Percentiles rank a stretch among this genome's conserved stretches.
Evolutionary conservation across 1,140 invertebrate genomes (phyloP).

Genomic region (Procambarus virginalis): DNA sequence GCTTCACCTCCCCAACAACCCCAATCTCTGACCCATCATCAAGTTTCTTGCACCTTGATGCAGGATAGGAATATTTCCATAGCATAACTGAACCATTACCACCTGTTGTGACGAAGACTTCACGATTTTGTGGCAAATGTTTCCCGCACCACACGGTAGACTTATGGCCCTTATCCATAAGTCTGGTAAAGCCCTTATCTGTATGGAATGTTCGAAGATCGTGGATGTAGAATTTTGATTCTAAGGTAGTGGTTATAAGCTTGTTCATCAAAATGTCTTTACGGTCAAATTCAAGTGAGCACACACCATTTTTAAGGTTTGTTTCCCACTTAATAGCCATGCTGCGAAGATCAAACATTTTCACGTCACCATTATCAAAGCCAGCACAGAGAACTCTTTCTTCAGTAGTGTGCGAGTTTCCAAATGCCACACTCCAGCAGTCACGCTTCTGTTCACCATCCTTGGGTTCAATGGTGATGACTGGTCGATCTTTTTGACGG

Average conservation of each 20-base stretch:
- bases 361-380: constrained; percentile 97
- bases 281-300: constrained; percentile 92
- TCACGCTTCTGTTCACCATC: constrained; percentile 80
- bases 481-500: constrained; percentile 86
- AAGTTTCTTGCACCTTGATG: constrained; percentile 81
- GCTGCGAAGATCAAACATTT: constrained; percentile 92
- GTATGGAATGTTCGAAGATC: constrained; percentile 92
- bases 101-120: constrained; percentile 93
- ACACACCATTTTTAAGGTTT: constrained; percentile 95
- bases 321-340: constrained; percentile 92
- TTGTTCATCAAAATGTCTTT: constrained; percentile 98
- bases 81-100: constrained; percentile 89
- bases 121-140: constrained; percentile 94
- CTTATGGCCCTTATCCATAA: constrained; percentile 85
- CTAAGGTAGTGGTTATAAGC: constrained; percentile 92
- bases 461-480: constrained; percentile 87
- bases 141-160: constrained; percentile 91
- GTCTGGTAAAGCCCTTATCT: constrained; percentile 87
- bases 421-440: constrained; percentile 91
- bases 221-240: constrained; percentile 92
- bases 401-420: constrained; percentile 88
- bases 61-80: constrained; percentile 96
- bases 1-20: constrained; percentile 83
- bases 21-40: constrained; percentile 83
- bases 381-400: constrained; percentile 91